Conservation (phyloP, 2,113 vertebrate species). For the Proteles cristata region DNA sequence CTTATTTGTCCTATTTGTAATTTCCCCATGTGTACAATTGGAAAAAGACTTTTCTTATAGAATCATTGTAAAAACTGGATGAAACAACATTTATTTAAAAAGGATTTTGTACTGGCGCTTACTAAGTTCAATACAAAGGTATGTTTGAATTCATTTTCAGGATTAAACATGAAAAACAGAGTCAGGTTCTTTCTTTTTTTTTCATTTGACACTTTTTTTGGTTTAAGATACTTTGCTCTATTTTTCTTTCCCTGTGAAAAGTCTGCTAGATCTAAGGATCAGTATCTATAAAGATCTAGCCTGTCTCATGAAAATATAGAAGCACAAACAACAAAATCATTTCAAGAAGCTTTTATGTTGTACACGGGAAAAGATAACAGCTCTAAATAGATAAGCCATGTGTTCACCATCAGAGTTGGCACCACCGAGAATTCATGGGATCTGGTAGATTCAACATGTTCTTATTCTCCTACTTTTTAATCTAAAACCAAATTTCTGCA, state of each 20-base stretch:
- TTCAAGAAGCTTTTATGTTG: not conserved
- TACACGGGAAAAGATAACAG: not conserved
- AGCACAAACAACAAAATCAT: not conserved
- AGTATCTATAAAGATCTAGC: not conserved
- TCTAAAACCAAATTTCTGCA: not conserved
- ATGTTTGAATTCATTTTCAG: not conserved
- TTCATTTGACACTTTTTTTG: not conserved
- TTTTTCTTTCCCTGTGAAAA: not conserved
- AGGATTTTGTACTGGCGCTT: not conserved
- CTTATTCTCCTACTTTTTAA: slow-evolving; percentile 31
- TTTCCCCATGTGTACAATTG: not conserved
- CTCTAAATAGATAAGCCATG: not conserved
- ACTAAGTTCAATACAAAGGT: not conserved
- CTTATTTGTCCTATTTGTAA: not conserved
- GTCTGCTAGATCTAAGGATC: not conserved
- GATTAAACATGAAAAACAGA: not conserved
- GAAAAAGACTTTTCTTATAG: not conserved
- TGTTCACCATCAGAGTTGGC: not conserved
- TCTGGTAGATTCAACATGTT: not conserved
- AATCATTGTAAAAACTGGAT: not conserved
- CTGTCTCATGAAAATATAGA: not conserved
- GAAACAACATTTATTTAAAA: not conserved
- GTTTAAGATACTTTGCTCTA: not conserved
- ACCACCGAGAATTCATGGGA: not conserved
- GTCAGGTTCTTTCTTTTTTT: not conserved